Percentiles rank a stretch among this genome's conserved stretches.
phyloP scores from a whole-genome alignment of 2,888 invertebrate genomes.

The Muscina levida region DNA sequence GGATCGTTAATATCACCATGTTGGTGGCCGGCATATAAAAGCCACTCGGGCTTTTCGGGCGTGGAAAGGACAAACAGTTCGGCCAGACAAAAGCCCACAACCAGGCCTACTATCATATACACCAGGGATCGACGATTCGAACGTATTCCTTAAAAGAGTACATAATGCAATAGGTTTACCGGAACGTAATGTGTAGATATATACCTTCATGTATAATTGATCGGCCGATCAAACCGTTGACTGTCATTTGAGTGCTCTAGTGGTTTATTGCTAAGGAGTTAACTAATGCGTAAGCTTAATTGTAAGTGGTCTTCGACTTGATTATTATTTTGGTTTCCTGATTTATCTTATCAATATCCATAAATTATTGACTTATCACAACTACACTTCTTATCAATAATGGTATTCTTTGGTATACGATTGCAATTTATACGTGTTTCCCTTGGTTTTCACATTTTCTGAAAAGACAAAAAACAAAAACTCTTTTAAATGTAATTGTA shows the following conservation, averaged over 20 bases:
- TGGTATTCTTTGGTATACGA: conserved; percentile 44
- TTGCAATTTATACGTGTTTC: conserved; percentile 17
- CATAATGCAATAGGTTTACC: neutral
- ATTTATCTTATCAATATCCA: conserved; percentile 51
- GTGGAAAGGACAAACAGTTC: conserved; percentile 77
- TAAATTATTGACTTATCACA: conserved; percentile 71
- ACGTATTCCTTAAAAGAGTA: conserved; percentile 78
- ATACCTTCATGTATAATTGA: conserved; percentile 73
- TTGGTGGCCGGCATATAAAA: conserved; percentile 74
- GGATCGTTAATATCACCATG: conserved; percentile 79
- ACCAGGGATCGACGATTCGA: conserved; percentile 77
- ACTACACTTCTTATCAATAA: conserved; percentile 53
- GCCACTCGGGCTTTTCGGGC: conserved; percentile 72
- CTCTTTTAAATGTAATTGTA: no score
- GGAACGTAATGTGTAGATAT: conserved; percentile 16
- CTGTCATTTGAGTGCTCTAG: conserved; percentile 71
- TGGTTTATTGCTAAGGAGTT: conserved; percentile 22
- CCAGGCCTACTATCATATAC: conserved; percentile 77
- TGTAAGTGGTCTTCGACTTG: conserved; percentile 19
- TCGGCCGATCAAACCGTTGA: conserved; percentile 72
- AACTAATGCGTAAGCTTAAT: conserved; percentile 37
- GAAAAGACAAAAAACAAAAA: conserved; percentile 57
- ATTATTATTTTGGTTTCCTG: conserved; percentile 43
- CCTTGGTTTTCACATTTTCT: conserved; percentile 73
- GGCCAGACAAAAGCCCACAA: conserved; percentile 79